Evolutionary conservation across 2,888 invertebrate species (phyloP), one percentile per base, ranked within the genome.

Genomic region (Caenorhabditis uteleia): DNA sequence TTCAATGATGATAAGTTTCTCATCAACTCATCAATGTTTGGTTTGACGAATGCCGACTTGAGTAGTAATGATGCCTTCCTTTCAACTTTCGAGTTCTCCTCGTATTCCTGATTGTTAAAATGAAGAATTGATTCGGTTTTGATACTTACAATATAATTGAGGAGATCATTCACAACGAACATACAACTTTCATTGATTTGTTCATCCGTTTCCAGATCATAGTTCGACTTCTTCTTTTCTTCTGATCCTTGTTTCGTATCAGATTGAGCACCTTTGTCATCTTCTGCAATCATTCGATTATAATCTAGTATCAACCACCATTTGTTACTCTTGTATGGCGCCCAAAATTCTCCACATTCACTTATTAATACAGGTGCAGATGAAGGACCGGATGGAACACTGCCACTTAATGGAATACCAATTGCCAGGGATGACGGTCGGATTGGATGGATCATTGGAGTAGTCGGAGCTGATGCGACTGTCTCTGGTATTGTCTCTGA

Each of bases 81-180:
- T 40, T 75, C 75, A n/a, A 61, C 67, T 23, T 50, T 51, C 1
- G 71, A 68, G 44, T 55, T 62, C 38, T 75, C 73, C 36, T 75
- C 75, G 45, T 75, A 75, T 26, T 68, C 67, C 68, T 68, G 34
- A 46, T 8, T n/a, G 8, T 12, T 12, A 16, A 23, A 14, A 34
- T 7, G 10, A 7, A 29, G 10, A 8, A 38, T 8, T 12, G 18
- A 12, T 5, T 27, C 7, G 6, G 20, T 8, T 14, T 46, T n/a
- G 16, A 47, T 14, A 23, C 56, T 49, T 16, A 71, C 71, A 31
- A 75, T 70, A 51, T 75, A 77, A 48, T 75, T 75, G 42, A 77
- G 53, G 8, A 77, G 53, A 64, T 77, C 77, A 21, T 46, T 64
- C 26, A 77, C 67, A n/a, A 77, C 77, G 7, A 49, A 27, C 46